These are phyloP conservation scores for Sphaerophoria rueppellii DNA, from an alignment of 2,888 invertebrate species.

Conservation along the genomic window DNA sequence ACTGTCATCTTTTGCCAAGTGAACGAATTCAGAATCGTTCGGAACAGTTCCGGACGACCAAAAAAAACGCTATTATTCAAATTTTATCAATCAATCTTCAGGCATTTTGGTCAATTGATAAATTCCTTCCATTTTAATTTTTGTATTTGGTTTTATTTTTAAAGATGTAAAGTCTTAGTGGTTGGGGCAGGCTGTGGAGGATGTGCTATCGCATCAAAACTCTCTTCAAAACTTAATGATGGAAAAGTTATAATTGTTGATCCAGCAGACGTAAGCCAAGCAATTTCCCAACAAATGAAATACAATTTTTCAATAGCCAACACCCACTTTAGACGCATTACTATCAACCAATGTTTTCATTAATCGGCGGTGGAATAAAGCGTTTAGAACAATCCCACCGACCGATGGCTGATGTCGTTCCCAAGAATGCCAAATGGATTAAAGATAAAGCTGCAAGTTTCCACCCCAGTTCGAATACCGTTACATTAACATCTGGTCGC, in stretches of 20 bases:
- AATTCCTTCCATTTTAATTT: too few species aligned
- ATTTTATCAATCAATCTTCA: too few species aligned
- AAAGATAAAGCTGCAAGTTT: constrained; percentile 88
- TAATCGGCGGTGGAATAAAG: constrained; percentile 95
- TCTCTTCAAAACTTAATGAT: constrained; percentile 87
- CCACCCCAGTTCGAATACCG: constrained; percentile 87
- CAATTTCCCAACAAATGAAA: not conserved
- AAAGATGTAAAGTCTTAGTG: constrained; percentile 91
- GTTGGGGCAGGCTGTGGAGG: constrained; percentile 98
- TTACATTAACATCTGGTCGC: constrained; percentile 87
- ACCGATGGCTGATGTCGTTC: constrained; percentile 88
- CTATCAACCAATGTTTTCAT: constrained; percentile 97
- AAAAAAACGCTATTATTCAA: too few species aligned
- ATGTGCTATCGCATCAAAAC: constrained; percentile 93
- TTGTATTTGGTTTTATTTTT: constrained; percentile 48
- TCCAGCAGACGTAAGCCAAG: constrained; percentile 85
- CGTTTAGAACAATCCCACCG: constrained; percentile 86
- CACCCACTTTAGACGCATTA: constrained; percentile 88
- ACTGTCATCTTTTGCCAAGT: too few species aligned
- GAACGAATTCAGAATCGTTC: too few species aligned
- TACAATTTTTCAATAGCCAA: not conserved
- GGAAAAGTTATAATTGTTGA: constrained; percentile 93
- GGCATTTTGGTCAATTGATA: too few species aligned
- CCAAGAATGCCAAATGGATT: constrained; percentile 90
- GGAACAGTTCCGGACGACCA: too few species aligned